Base-by-base conservation (phyloP, 2,888 invertebrate genomes). In the Cheilosia vernalis region DNA sequence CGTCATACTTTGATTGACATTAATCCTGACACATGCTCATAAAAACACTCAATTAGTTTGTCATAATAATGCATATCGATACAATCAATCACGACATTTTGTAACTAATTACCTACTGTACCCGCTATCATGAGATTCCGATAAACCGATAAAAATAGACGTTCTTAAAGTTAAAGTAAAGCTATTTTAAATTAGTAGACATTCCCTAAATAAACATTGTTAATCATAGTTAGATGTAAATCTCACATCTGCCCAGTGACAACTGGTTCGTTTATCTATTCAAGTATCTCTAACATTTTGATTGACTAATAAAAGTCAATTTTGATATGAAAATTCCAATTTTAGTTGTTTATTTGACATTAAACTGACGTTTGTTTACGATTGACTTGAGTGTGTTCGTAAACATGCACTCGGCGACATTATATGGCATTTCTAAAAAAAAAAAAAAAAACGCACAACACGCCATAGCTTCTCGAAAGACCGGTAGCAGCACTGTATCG, bases 291-390 rank as follows among this genome's bases (percentile, higher is more conserved):
- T 61, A 49, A 37, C 78, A 63, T n/a, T 73, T n/a, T 63, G 69
- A 74, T 60, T 61, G 69, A 58, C 40, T 66, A 84, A 76, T 76
- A 66, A 66, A 66, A 49, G 69, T 80, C 80, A 74, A 80, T 67
- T 67, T 74, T 67, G 67, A 80, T 67, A 80, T 33, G 53, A 73
- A 72, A 80, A 73, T 51, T 67, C 53, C 33, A 55, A 80, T 10
- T 49, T 66, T 76, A 64, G 42, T 80, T 74, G 69, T 84, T 69
- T 79, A 74, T 69, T 79, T 76, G 80, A 84, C 84, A 55, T 74
- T 84, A 80, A 79, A 64, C 67, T 84, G 84, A 84, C 84, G 40
- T 80, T 66, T 77, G 37, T 69, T 63, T 51, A 64, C 44, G 69
- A 74, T 67, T 61, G 21, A 10, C 40, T 61, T 10, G 51, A 73